Evolutionary conservation across 1,140 invertebrate species (phyloP).

Genomic region (Lanistes nyassanus): DNA sequence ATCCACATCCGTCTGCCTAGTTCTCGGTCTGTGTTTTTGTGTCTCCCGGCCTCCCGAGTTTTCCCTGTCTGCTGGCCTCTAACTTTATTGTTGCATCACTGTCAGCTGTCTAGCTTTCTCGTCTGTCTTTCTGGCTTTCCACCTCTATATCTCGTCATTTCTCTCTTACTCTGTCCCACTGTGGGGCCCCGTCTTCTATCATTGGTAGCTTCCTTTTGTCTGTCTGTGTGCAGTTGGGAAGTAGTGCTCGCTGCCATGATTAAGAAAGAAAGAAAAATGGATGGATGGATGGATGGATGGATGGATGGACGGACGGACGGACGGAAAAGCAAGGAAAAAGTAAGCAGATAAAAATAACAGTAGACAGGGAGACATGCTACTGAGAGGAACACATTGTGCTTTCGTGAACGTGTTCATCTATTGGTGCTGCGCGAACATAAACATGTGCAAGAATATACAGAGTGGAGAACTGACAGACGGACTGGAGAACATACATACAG

Average conservation of each 20-base stretch:
- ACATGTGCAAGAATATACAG: background rate
- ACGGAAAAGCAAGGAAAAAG: no score
- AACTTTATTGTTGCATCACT: background rate
- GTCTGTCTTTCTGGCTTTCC: background rate
- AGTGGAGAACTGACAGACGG: background rate
- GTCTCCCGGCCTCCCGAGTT: conserved; percentile 1
- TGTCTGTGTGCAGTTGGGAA: no score
- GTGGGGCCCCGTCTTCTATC: background rate
- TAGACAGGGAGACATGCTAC: no score
- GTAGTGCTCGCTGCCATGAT: no score
- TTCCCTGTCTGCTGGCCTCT: conserved; percentile 1
- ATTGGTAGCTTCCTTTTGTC: background rate
- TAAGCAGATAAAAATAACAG: no score
- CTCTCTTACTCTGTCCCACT: background rate
- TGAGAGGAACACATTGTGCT: no score
- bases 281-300: no score
- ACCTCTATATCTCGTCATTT: background rate
- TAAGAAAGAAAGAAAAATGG: no score
- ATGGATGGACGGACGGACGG: no score
- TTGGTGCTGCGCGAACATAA: background rate
- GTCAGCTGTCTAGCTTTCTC: no score
- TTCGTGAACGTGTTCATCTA: no score
- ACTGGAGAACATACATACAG: background rate
- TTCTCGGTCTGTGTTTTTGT: conserved; percentile 3
- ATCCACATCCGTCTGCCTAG: background rate